Evolutionary conservation across 35 echinoderm and acorn worm species (phyloP), one percentile per base, ranked within the genome.

Genomic region (Lytechinus pictus): DNA sequence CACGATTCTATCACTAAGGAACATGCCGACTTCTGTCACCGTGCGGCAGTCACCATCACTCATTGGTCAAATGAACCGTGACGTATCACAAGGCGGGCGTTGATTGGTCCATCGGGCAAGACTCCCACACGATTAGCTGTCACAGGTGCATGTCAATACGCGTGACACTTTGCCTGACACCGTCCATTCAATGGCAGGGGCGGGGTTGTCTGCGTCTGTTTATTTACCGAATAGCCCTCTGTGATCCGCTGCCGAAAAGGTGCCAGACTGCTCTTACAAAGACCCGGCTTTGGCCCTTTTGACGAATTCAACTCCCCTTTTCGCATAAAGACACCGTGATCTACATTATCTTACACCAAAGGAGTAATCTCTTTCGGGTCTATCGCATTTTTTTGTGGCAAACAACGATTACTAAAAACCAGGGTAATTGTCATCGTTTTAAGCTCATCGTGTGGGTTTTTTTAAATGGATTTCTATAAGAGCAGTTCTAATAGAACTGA

Each of bases 21-120:
- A 29, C 52, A 53, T 57, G 91, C 91, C 91, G 91, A 89, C 91
- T 57, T 93, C 91, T 93, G 54, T 93, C 91, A 93, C 6, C 91
- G 24, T 27, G 52, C 54, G 54, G 8, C 52, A 27, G n/a, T 54
- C 52, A 13, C 53, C 91, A 93, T 93, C 91, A 93, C 54, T 93
- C 91, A 93, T 93, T 93, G 91, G 91, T 57, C 91, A 93, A 93
- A 27, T 93, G 53, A 93, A 16, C 54, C 91, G 91, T 93, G 91
- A 93, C 91, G 91, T 93, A 57, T 53, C 91, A 24, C 54, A 21
- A 21, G 53, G 9, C 91, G 91, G 91, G 54, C 91, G 53, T 29
- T 93, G 52, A 93, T 93, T 93, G 91, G 91, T 27, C 54, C 4
- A 27, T 93, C 91, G 52, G 87, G 14, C 91, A 14, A 52, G 54